A percentile compares a stretch with the other conserved stretches of the same genome.
Evolutionary conservation across 1,140 invertebrate species (phyloP).

Genomic region (Ostrea edulis): DNA sequence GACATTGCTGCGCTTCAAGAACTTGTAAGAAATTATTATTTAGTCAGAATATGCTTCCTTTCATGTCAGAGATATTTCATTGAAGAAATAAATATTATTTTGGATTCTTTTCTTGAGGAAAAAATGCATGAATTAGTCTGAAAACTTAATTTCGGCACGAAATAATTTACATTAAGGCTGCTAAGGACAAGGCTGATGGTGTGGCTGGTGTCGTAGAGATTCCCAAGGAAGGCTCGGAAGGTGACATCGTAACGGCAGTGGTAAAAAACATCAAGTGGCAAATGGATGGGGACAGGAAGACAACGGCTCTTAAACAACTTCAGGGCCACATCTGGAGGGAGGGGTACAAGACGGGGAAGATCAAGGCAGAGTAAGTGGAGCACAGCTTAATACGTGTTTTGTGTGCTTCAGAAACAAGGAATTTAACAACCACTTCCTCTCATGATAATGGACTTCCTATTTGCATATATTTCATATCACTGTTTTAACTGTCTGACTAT

Average conservation of each 20-base stretch:
- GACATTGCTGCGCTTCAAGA: constrained; percentile 83
- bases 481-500: too few species aligned
- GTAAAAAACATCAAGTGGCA: constrained; percentile 86
- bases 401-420: too few species aligned
- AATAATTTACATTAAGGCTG: constrained; percentile 61
- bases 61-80: too few species aligned
- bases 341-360: constrained; percentile 87
- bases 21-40: neutral
- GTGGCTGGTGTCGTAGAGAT: constrained; percentile 73
- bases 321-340: constrained; percentile 94
- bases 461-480: too few species aligned
- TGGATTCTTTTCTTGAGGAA: too few species aligned
- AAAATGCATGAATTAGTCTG: too few species aligned
- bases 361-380: constrained; percentile 93
- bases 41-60: too few species aligned
- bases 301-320: constrained; percentile 89
- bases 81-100: too few species aligned
- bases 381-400: neutral
- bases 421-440: too few species aligned
- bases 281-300: constrained; percentile 90
- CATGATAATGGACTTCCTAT: too few species aligned
- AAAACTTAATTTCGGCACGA: too few species aligned
- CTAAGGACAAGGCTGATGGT: constrained; percentile 71
- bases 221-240: constrained; percentile 68
- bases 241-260: constrained; percentile 73